A percentile compares a stretch with the other conserved stretches of the same genome.
phyloP scores from a whole-genome alignment of 2,113 vertebrate genomes.

The Sitta europaea region DNA sequence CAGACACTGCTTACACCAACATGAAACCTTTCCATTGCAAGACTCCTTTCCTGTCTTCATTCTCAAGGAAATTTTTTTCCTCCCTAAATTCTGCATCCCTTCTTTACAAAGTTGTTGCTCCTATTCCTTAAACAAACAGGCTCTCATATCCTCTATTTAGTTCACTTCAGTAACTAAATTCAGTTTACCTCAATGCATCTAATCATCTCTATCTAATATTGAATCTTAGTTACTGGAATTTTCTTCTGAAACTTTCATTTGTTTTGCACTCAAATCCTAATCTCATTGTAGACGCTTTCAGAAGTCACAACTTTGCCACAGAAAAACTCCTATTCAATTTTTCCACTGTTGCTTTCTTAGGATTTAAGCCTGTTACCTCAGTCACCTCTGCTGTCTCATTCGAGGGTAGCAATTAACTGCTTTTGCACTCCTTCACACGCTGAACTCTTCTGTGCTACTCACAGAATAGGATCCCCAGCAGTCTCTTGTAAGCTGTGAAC shows the following conservation, averaged over 20 bases:
- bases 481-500: neutral
- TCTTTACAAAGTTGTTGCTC: neutral
- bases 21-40: neutral
- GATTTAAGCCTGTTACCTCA: neutral
- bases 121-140: neutral
- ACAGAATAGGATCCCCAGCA: neutral
- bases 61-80: neutral
- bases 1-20: neutral
- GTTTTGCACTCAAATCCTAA: neutral
- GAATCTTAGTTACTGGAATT: neutral
- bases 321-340: neutral
- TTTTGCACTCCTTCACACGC: neutral
- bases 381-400: neutral
- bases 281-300: neutral
- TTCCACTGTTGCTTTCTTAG: neutral
- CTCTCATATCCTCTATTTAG: neutral
- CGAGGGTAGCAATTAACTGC: neutral
- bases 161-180: neutral
- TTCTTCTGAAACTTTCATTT: neutral
- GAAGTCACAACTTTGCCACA: neutral
- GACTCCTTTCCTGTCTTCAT: neutral
- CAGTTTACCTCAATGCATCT: neutral
- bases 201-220: neutral
- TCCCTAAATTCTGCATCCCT: neutral
- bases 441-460: neutral